A percentile compares a stretch with the other conserved stretches of the same genome.
Conservation (phyloP, 1,140 invertebrate genomes). For the Asbolus verrucosus region DNA sequence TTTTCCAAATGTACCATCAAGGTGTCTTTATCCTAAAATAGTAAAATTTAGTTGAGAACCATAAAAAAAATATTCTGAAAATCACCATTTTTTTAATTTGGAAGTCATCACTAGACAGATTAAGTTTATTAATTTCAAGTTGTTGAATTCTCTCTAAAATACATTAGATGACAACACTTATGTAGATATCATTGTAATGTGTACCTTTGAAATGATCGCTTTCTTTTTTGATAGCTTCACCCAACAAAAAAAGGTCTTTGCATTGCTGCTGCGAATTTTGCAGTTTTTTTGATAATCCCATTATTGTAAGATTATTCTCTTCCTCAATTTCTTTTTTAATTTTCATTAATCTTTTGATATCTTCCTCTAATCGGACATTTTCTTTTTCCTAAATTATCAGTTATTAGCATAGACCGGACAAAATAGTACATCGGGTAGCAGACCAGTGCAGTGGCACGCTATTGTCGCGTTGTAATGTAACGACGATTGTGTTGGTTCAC, state of each 20-base stretch:
- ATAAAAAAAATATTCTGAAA: no score
- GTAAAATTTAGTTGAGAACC: no score
- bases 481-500: no score
- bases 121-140: slow-evolving; percentile 23
- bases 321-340: slow-evolving; percentile 48
- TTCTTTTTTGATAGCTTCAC: slow-evolving; percentile 57
- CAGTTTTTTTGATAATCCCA: slow-evolving; percentile 47
- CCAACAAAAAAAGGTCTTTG: slow-evolving; percentile 55
- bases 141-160: slow-evolving; percentile 37
- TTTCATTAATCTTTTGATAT: slow-evolving; percentile 50
- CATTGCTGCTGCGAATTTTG: slow-evolving; percentile 58
- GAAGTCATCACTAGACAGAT: slow-evolving; percentile 8
- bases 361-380: slow-evolving; percentile 51
- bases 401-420: no score
- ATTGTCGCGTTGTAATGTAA: no score
- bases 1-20: slow-evolving; percentile 47
- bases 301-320: slow-evolving; percentile 48
- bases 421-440: no score
- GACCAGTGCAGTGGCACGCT: no score
- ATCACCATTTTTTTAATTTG: slow-evolving; percentile 42
- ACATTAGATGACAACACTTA: slow-evolving; percentile 5
- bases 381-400: slow-evolving; percentile 59
- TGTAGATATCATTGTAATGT: slow-evolving; percentile 2
- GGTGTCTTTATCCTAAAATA: slow-evolving; percentile 48
- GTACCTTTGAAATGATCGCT: slow-evolving; percentile 56